Percentiles rank a stretch among this genome's conserved stretches.
Evolutionary conservation across 2,888 invertebrate genomes (phyloP).

Genomic region (Drosophila subquinaria): DNA sequence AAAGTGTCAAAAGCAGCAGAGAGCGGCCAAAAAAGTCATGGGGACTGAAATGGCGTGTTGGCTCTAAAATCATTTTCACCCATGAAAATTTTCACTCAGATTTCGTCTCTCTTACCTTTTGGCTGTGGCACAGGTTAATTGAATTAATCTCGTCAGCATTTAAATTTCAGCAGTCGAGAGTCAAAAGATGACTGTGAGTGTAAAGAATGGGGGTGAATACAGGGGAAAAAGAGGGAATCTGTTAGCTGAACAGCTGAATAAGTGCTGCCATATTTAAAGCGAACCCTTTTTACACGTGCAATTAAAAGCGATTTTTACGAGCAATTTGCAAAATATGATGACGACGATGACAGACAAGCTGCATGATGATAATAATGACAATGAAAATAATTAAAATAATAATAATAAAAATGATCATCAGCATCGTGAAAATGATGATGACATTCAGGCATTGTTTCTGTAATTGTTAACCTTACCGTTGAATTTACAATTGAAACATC

Average conservation of each 20-base stretch:
- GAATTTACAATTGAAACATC: conserved; percentile 53
- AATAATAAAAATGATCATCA: conserved; percentile 29
- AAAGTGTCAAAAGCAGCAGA: conserved; percentile 74
- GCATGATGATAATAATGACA: conserved; percentile 13
- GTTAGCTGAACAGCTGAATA: conserved; percentile 16
- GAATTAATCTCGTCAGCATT: conserved; percentile 72
- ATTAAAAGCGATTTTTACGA: conserved; percentile 78
- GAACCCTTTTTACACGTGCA: conserved; percentile 75
- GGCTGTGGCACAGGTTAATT: conserved; percentile 64
- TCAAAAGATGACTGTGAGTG: conserved; percentile 18
- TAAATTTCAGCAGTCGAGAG: conserved; percentile 58
- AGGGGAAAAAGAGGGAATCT: neutral
- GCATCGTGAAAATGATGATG: conserved; percentile 36
- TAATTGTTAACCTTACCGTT: conserved; percentile 52
- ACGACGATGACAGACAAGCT: conserved; percentile 53
- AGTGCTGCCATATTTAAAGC: conserved; percentile 53
- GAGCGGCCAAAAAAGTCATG: conserved; percentile 1
- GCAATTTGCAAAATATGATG: conserved; percentile 73
- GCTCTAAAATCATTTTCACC: conserved; percentile 51
- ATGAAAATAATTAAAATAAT: conserved; percentile 19
- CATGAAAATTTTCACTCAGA: conserved; percentile 45
- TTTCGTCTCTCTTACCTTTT: conserved; percentile 36
- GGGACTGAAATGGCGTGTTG: conserved; percentile 6
- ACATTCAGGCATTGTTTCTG: conserved; percentile 49
- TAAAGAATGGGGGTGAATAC: neutral